These are phyloP conservation scores for Morpho helenor DNA, from an alignment of 2,888 invertebrate species.

Conservation along the genomic window DNA sequence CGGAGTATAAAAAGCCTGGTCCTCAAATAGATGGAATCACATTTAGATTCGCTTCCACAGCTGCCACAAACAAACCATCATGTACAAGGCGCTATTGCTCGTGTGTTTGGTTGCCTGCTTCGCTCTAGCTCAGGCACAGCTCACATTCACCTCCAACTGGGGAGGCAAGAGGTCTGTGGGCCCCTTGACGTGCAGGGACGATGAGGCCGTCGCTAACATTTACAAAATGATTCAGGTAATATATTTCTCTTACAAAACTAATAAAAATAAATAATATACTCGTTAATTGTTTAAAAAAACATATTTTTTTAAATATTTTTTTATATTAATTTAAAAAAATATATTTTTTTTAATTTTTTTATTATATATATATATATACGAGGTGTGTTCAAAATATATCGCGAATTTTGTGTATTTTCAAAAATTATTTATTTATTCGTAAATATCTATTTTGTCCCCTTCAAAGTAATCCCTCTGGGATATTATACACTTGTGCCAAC, in stretches of 20 bases:
- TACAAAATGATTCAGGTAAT: conserved; percentile 62
- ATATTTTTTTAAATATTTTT: no score
- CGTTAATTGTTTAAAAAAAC: no score
- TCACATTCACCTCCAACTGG: conserved; percentile 80
- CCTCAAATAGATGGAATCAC: conserved; percentile 7
- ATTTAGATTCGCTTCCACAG: conserved; percentile 11
- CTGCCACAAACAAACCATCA: conserved; percentile 27
- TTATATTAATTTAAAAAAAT: no score
- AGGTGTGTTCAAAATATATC: no score
- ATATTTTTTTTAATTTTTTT: no score
- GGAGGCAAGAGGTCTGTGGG: conserved; percentile 58
- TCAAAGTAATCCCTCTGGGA: no score
- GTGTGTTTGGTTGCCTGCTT: conserved; percentile 48
- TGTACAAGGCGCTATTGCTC: conserved; percentile 45
- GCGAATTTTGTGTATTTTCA: no score
- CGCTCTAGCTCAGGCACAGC: conserved; percentile 58
- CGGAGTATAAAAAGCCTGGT: conserved; percentile 37
- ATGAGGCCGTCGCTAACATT: conserved; percentile 53
- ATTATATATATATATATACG: no score
- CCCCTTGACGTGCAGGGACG: conserved; percentile 51
- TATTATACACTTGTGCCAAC: no score
- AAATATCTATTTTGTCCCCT: no score
- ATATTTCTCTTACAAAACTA: background rate
- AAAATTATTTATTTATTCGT: no score
- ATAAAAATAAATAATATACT: no score